Percentiles rank a stretch among this genome's conserved stretches.
Conservation (phyloP, 2,888 invertebrate species). For the Meliscaeva auricollis region DNA sequence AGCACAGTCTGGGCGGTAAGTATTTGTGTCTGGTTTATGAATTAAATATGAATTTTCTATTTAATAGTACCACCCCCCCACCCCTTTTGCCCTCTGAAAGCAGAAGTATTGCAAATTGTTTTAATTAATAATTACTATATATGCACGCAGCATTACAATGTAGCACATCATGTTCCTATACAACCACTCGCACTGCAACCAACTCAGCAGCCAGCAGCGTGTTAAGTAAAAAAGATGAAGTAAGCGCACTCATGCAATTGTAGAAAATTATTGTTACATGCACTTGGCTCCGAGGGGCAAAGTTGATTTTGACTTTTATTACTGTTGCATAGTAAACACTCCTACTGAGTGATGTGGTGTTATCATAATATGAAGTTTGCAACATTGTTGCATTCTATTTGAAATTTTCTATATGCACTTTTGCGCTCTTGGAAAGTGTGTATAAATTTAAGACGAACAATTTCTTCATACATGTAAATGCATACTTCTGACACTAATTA, state of each 20-base stretch:
- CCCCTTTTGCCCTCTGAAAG: neutral
- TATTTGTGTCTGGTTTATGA: slow-evolving; percentile 68
- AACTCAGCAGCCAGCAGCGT: slow-evolving; percentile 7
- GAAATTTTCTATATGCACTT: slow-evolving; percentile 14
- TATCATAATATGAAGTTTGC: neutral
- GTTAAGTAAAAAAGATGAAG: slow-evolving; percentile 65
- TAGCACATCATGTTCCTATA: slow-evolving; percentile 1
- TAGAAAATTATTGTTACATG: slow-evolving; percentile 56
- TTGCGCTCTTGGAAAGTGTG: slow-evolving; percentile 25
- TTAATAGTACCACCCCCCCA: neutral
- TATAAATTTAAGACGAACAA: slow-evolving; percentile 35
- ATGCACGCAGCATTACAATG: slow-evolving; percentile 61
- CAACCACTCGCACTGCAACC: neutral
- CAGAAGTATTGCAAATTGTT: slow-evolving; percentile 56
- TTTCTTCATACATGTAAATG: slow-evolving; percentile 9
- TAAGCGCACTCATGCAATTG: slow-evolving; percentile 69
- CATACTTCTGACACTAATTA: slow-evolving; percentile 35
- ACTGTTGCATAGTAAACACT: slow-evolving; percentile 65
- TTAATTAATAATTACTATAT: slow-evolving; percentile 68
- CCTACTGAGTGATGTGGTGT: slow-evolving; percentile 22
- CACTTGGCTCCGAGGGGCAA: slow-evolving; percentile 26
- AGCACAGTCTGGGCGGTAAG: slow-evolving; percentile 26
- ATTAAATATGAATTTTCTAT: slow-evolving; percentile 66
- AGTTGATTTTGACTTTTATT: slow-evolving; percentile 71
- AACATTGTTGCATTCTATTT: slow-evolving; percentile 52